Conservation (phyloP, 2,797 vertebrate species). For the Chanos chanos region DNA sequence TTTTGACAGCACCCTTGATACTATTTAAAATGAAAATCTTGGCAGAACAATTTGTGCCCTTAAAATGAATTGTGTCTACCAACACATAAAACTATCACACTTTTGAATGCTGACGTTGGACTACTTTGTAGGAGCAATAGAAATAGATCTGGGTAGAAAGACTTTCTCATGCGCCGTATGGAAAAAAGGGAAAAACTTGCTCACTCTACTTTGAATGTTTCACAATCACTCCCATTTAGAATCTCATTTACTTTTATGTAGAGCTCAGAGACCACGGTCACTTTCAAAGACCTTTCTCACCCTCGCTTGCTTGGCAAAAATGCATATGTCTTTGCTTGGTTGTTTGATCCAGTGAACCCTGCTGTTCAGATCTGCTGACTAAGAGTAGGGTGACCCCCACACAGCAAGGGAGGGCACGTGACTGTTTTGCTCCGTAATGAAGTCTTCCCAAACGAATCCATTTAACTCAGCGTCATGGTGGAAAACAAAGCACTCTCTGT, state of each 20-base stretch:
- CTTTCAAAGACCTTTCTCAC: neutral
- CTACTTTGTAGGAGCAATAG: too few species aligned
- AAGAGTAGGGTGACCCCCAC: constrained; percentile 4
- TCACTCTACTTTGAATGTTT: too few species aligned
- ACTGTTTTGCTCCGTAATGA: constrained; percentile 30
- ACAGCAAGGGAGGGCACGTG: constrained; percentile 2
- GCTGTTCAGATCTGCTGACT: constrained; percentile 32
- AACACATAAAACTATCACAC: neutral
- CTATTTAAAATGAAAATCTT: neutral
- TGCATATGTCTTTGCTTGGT: constrained; percentile 8
- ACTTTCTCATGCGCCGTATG: too few species aligned
- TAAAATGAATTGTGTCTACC: neutral
- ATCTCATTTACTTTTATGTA: too few species aligned
- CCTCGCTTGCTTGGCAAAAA: neutral
- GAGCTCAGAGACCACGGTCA: constrained; percentile 9
- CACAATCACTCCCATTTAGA: too few species aligned
- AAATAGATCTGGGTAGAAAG: too few species aligned
- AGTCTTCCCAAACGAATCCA: constrained; percentile 8
- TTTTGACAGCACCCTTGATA: too few species aligned
- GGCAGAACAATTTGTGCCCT: neutral
- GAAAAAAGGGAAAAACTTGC: too few species aligned
- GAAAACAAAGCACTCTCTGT: constrained; percentile 72
- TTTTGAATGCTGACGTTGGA: neutral
- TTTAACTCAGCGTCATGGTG: constrained; percentile 13
- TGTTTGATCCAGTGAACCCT: neutral